Evolutionary conservation across 92 coral and sea anemone genomes (phyloP), one percentile per base, ranked within the genome.

Genomic region (Phenganax stokvisi): DNA sequence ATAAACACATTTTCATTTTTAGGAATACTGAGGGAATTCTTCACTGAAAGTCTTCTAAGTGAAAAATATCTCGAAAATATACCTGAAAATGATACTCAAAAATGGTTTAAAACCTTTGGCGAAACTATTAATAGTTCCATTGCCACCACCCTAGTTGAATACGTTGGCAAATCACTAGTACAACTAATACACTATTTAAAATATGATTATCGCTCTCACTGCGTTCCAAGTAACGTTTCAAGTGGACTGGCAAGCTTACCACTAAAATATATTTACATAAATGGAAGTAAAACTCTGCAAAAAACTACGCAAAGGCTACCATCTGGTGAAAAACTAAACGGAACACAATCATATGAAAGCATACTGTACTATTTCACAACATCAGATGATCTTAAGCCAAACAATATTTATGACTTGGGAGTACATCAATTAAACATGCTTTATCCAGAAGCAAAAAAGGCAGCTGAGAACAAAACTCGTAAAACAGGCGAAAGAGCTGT

Each of bases 241-340:
- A 96, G 99, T 63, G 99, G 99, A 8, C 88, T 96, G 0, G 97
- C 99, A 7, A 88, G 87, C 7, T 87, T 96, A 3, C 99, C 99
- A 5, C 65, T 96, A 66, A 76, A 85, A 9, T 92, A 83, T 55
- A 89, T 96, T 9, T 96, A 92, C 84, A 76, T 60, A 12, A 87
- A 90, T 80, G 92, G 93, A 3, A 81, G 54, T 9, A 86, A 82
- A 47, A 96, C 97, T 0, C 80, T 83, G 13, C 71, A 58, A 13
- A 82, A 71, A 72, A 92, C 99, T 5, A 89, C 96, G 1, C 80
- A 80, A 25, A 63, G 27, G n/a, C 87, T 96, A 10, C 99, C 99
- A 0, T 80, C 31, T 61, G 91, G 94, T 12, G 92, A 92, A 60
- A 82, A 81, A 16, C 84, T 96, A 12, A 76, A 53, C 59, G 99